phyloP scores from a whole-genome alignment of 2,113 vertebrate genomes.

The Chionomys nivalis region DNA sequence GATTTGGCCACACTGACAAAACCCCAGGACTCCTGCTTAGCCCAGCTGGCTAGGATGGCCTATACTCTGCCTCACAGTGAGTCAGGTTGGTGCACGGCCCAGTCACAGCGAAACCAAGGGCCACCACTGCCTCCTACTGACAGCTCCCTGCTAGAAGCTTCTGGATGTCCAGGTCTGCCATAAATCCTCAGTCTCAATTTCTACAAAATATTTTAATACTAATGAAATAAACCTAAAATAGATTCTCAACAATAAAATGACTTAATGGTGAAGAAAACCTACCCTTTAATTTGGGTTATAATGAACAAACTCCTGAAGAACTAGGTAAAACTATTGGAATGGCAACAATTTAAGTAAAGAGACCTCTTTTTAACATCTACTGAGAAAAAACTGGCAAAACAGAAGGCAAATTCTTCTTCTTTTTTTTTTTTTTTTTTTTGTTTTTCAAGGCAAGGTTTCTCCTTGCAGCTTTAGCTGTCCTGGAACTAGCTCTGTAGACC shows the following conservation, averaged over 20 bases:
- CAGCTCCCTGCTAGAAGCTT: rapidly evolving
- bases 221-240: background rate
- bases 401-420: background rate
- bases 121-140: background rate
- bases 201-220: background rate
- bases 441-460: no score
- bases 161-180: background rate
- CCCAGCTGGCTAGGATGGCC: background rate
- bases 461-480: no score
- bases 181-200: background rate
- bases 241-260: background rate
- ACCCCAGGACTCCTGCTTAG: background rate
- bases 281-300: background rate
- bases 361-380: background rate
- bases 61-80: background rate
- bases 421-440: no score
- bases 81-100: background rate
- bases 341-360: background rate
- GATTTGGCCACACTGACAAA: background rate
- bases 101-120: rapidly evolving
- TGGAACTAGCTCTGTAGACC: no score
- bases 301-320: background rate
- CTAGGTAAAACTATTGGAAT: background rate
- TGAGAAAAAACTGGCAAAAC: constrained; percentile 2
- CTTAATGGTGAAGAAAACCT: background rate